Conservation (phyloP, 2,888 invertebrate genomes). For the Eustalomyia histrio region DNA sequence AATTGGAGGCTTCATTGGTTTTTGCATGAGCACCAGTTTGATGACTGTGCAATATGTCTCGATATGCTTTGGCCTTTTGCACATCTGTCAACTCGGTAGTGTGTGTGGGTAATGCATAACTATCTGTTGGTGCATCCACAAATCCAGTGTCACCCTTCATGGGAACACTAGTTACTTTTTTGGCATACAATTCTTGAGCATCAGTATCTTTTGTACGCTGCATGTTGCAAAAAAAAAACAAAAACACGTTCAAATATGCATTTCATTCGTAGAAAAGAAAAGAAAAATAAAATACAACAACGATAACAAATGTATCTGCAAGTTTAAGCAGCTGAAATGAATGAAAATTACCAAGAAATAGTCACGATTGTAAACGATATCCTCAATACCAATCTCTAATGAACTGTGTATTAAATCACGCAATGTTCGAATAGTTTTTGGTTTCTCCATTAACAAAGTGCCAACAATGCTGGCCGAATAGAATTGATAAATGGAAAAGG, state of each 20-base stretch:
- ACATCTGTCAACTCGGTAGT: slow-evolving; percentile 40
- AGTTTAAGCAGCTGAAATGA: not conserved
- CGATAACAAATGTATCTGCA: not conserved
- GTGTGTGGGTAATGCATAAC: slow-evolving; percentile 13
- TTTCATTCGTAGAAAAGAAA: no score
- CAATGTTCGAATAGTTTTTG: slow-evolving; percentile 83
- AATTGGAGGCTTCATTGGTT: slow-evolving; percentile 78
- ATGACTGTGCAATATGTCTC: slow-evolving; percentile 73
- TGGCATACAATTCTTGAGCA: slow-evolving; percentile 82
- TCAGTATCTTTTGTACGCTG: slow-evolving; percentile 84
- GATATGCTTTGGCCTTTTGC: slow-evolving; percentile 69
- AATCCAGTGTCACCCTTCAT: slow-evolving; percentile 46
- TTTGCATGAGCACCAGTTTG: slow-evolving; percentile 74
- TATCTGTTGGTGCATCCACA: slow-evolving; percentile 58
- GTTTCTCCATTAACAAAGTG: slow-evolving; percentile 82
- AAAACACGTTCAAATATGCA: no score
- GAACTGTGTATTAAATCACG: slow-evolving; percentile 82
- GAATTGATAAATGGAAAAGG: slow-evolving; percentile 84
- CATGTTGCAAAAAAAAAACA: slow-evolving; percentile 53
- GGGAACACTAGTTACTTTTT: slow-evolving; percentile 80
- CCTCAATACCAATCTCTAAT: slow-evolving; percentile 83
- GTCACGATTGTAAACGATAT: slow-evolving; percentile 83
- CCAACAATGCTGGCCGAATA: slow-evolving; percentile 87
- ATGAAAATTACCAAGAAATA: slow-evolving; percentile 82
- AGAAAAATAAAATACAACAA: no score